Evolutionary conservation across 1,140 invertebrate genomes (phyloP).

Genomic region (Pachypsylla venusta): DNA sequence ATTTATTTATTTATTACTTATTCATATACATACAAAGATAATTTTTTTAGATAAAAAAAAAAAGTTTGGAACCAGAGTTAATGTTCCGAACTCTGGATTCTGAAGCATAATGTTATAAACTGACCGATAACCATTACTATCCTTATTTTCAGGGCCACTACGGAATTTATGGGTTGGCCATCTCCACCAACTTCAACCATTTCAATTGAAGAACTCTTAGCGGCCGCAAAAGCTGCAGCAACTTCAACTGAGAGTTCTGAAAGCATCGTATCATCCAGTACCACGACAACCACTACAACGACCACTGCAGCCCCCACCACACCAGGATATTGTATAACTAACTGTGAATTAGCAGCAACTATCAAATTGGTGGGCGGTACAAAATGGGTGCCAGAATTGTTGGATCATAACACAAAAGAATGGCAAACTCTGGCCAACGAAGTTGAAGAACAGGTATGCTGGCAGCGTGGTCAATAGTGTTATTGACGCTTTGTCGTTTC

Average conservation of each 20-base stretch:
- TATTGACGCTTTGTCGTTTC: neutral
- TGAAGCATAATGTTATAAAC: too few species aligned
- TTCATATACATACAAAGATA: too few species aligned
- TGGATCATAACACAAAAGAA: constrained; percentile 70
- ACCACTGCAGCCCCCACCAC: constrained; percentile 55
- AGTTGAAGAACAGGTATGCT: constrained; percentile 55
- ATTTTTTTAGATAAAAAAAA: too few species aligned
- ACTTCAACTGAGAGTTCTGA: constrained; percentile 29
- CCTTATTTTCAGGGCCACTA: constrained; percentile 50
- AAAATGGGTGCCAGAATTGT: constrained; percentile 66
- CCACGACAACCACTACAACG: constrained; percentile 48
- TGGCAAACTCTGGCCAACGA: constrained; percentile 67
- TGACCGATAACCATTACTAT: too few species aligned
- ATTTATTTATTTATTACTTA: too few species aligned
- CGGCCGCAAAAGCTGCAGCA: constrained; percentile 48
- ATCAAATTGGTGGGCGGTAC: constrained; percentile 64
- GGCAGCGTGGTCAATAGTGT: constrained; percentile 6
- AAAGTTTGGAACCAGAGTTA: too few species aligned
- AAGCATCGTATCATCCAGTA: constrained; percentile 31
- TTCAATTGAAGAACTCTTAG: constrained; percentile 61
- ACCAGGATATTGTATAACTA: constrained; percentile 51
- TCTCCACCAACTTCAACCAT: constrained; percentile 67
- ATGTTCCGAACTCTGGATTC: too few species aligned
- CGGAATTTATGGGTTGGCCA: constrained; percentile 78
- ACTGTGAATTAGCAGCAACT: constrained; percentile 66